A percentile compares a stretch with the other conserved stretches of the same genome.
Conservation (phyloP, 2,797 vertebrate species). For the Mus minutoides region DNA sequence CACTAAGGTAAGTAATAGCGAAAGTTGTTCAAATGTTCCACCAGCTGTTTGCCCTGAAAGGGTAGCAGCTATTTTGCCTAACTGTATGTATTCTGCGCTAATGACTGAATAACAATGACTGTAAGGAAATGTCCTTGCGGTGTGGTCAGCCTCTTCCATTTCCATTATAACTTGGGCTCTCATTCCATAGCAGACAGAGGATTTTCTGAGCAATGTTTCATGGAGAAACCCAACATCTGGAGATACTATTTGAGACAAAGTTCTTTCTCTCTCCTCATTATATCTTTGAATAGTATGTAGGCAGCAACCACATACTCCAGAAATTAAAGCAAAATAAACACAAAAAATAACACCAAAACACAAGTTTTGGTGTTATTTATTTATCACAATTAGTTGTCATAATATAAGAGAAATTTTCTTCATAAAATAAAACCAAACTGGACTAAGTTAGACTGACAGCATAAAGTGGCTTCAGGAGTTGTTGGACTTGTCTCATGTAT, state of each 20-base stretch:
- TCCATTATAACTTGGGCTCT: neutral
- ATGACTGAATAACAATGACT: conserved; percentile 51
- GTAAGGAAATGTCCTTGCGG: conserved; percentile 39
- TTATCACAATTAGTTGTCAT: neutral
- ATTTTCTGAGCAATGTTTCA: neutral
- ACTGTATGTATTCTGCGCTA: conserved; percentile 23
- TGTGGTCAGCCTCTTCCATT: conserved; percentile 43
- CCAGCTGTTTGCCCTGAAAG: conserved; percentile 49
- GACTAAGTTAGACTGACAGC: conserved; percentile 11
- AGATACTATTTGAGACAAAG: neutral
- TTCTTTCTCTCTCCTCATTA: neutral
- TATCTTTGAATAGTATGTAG: conserved; percentile 26
- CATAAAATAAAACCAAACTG: neutral
- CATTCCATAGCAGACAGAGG: neutral
- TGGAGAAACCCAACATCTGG: neutral
- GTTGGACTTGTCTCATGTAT: neutral
- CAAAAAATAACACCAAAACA: neutral
- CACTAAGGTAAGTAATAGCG: conserved; percentile 14
- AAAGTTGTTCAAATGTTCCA: conserved; percentile 50
- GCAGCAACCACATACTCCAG: neutral
- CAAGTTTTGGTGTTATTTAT: no score
- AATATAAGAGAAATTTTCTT: neutral
- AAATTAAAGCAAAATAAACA: conserved; percentile 43
- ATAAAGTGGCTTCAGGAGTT: conserved; percentile 10
- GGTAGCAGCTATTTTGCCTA: conserved; percentile 44